Percentiles rank a stretch among this genome's conserved stretches.
Evolutionary conservation across 30 jellyfish, hydroid and myxozoan species (phyloP).

Genomic region (Aurelia sp.): DNA sequence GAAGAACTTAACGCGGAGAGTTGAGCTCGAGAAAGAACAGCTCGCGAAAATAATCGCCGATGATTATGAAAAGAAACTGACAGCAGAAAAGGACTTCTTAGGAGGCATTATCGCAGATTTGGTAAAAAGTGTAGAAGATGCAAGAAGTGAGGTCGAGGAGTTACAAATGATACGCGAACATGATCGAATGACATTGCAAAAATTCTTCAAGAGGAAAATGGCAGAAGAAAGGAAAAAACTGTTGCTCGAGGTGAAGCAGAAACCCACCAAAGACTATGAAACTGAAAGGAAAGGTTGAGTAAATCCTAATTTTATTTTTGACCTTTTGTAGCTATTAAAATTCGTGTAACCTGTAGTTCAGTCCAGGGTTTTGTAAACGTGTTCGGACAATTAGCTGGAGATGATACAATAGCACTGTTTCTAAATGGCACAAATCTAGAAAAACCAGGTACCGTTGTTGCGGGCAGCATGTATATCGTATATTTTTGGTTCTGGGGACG

Average conservation of each 20-base stretch:
- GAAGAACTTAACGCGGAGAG: slow-evolving; percentile 50
- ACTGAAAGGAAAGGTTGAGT: slow-evolving; percentile 1
- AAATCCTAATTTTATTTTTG: neutral
- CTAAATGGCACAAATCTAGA: too few relatives aligned
- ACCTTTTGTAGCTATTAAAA: neutral
- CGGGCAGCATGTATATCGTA: too few relatives aligned
- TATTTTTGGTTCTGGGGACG: too few relatives aligned
- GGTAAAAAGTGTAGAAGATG: slow-evolving; percentile 75
- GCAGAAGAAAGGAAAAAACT: slow-evolving; percentile 51
- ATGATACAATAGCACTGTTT: too few relatives aligned
- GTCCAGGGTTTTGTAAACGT: neutral
- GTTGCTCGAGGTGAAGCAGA: slow-evolving; percentile 8
- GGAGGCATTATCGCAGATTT: slow-evolving; percentile 74
- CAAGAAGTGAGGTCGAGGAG: slow-evolving; percentile 60
- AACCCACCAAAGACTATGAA: slow-evolving; percentile 4
- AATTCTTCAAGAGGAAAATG: slow-evolving; percentile 36
- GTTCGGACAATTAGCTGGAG: too few relatives aligned
- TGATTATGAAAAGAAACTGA: slow-evolving; percentile 66
- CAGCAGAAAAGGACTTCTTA: slow-evolving; percentile 70
- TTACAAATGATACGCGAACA: slow-evolving; percentile 62
- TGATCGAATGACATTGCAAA: slow-evolving; percentile 68
- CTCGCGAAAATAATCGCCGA: slow-evolving; percentile 48
- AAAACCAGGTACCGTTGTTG: too few relatives aligned
- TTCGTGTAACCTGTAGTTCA: neutral
- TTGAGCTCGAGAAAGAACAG: slow-evolving; percentile 56